Evolutionary conservation across 2,888 invertebrate genomes (phyloP).

Genomic region (Cinara cedri): DNA sequence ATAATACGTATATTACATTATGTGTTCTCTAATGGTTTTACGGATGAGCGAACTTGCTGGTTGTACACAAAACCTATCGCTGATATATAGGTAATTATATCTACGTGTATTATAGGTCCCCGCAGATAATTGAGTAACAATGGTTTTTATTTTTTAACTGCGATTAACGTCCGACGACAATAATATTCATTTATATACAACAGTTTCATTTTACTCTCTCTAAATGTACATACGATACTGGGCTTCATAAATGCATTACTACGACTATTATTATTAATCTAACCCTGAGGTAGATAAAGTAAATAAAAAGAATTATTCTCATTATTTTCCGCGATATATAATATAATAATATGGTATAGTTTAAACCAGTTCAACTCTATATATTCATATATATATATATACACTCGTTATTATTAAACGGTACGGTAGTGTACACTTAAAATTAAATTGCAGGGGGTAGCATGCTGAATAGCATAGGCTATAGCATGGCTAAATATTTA

Average conservation of each 20-base stretch:
- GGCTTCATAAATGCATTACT: too few species aligned
- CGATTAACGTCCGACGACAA: slow-evolving; percentile 27
- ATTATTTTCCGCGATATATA: background rate
- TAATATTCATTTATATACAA: slow-evolving; percentile 2
- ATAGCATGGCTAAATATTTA: too few species aligned
- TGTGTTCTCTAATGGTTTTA: slow-evolving; percentile 23
- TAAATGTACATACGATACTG: slow-evolving; percentile 34
- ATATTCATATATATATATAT: too few species aligned
- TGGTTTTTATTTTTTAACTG: background rate
- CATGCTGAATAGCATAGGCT: too few species aligned
- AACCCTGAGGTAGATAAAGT: slow-evolving; percentile 22
- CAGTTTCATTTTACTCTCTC: slow-evolving; percentile 38
- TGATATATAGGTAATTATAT: too few species aligned
- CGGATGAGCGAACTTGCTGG: slow-evolving; percentile 40
- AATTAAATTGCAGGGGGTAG: too few species aligned
- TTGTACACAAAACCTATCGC: background rate
- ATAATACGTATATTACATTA: background rate
- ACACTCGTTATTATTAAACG: too few species aligned
- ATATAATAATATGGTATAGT: slow-evolving; percentile 3
- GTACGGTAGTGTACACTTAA: too few species aligned
- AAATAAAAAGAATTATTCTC: background rate
- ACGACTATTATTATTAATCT: slow-evolving; percentile 25
- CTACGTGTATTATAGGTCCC: too few species aligned
- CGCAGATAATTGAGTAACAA: slow-evolving; percentile 35
- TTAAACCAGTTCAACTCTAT: slow-evolving; percentile 13